Conservation (phyloP, 2,888 invertebrate species). For the Macrophya annulata region DNA sequence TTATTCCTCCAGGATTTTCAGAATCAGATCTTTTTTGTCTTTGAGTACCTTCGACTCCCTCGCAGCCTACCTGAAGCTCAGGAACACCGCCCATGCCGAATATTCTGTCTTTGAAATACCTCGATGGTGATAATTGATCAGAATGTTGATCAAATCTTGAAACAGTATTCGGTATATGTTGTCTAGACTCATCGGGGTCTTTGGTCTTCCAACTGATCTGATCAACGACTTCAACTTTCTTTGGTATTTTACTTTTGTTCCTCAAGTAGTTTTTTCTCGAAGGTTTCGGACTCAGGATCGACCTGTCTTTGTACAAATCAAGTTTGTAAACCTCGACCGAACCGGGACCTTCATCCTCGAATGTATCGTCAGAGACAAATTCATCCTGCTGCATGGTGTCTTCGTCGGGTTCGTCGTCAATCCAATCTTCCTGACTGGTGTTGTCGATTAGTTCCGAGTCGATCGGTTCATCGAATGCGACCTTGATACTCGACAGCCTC, state of each 20-base stretch:
- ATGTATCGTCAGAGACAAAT: constrained; percentile 63
- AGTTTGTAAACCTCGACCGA: constrained; percentile 73
- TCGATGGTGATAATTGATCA: not conserved
- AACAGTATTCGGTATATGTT: constrained; percentile 2
- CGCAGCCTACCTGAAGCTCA: constrained; percentile 73
- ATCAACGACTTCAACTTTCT: constrained; percentile 60
- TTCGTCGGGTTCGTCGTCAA: not conserved
- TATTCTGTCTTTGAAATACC: constrained; percentile 56
- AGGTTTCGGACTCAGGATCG: constrained; percentile 59
- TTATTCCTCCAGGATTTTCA: constrained; percentile 60
- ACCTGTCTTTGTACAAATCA: constrained; percentile 67
- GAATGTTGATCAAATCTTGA: not conserved
- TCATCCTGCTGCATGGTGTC: constrained; percentile 36
- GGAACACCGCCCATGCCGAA: constrained; percentile 71
- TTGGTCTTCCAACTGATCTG: not conserved
- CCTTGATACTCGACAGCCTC: constrained; percentile 28
- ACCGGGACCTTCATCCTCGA: constrained; percentile 73
- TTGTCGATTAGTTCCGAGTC: constrained; percentile 5
- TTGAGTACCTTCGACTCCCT: constrained; percentile 67
- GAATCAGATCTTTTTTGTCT: constrained; percentile 68
- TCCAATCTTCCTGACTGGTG: constrained; percentile 23
- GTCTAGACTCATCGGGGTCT: not conserved
- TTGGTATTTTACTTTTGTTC: constrained; percentile 66
- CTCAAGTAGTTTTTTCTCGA: constrained; percentile 51
- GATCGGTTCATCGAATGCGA: constrained; percentile 38